Conservation (phyloP, 2,113 vertebrate genomes). For the Ammodytes marinus region DNA sequence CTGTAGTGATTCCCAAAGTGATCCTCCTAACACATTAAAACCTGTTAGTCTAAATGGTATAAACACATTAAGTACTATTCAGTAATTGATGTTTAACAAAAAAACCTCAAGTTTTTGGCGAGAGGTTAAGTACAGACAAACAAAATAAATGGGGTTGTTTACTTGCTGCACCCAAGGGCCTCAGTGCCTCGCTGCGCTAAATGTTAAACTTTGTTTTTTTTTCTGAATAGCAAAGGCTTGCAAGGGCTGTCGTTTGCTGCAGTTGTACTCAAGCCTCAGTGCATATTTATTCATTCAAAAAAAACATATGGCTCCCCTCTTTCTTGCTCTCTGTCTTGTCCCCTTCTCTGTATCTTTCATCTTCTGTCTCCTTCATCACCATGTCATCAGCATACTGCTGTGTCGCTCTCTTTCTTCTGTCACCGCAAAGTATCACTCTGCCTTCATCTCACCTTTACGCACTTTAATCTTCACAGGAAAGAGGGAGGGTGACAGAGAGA, state of each 20-base stretch:
- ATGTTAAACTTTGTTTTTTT: conserved; percentile 24
- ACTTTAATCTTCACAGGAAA: conserved; percentile 58
- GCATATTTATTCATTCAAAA: conserved; percentile 49
- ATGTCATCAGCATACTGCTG: conserved; percentile 60
- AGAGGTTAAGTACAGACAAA: conserved; percentile 40
- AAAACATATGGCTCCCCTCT: conserved; percentile 14
- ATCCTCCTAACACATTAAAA: neutral
- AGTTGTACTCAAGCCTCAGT: conserved; percentile 21
- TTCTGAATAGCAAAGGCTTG: neutral
- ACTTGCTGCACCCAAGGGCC: conserved; percentile 9
- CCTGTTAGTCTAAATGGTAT: neutral
- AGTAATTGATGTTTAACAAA: conserved; percentile 8
- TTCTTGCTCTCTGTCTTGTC: conserved; percentile 3
- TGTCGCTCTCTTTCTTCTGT: conserved; percentile 52
- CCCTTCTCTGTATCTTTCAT: conserved; percentile 33
- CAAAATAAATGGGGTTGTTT: conserved; percentile 34
- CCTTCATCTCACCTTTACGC: conserved; percentile 24
- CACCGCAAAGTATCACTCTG: conserved; percentile 48
- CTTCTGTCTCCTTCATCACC: conserved; percentile 51
- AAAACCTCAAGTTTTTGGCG: neutral
- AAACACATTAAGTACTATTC: conserved; percentile 13
- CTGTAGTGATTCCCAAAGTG: neutral
- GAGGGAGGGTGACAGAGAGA: conserved; percentile 19
- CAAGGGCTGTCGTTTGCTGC: conserved; percentile 6
- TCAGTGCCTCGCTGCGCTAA: conserved; percentile 9